Conservation (phyloP, 2,113 vertebrate species). For the Rhabdornis inornatus region DNA sequence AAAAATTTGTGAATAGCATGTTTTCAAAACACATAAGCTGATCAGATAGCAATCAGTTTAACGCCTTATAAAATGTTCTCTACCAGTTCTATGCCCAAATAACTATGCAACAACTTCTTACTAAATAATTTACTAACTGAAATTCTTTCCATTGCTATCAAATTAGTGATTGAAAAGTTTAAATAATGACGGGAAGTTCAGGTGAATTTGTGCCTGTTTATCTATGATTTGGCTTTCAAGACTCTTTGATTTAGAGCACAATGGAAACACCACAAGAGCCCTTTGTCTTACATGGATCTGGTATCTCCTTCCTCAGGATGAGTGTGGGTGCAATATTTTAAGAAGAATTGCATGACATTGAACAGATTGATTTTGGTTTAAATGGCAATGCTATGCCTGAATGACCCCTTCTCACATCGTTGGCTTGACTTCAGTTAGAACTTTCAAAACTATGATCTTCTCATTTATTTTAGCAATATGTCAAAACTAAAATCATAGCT, state of each 20-base stretch:
- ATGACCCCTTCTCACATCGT: neutral
- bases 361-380: neutral
- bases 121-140: neutral
- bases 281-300: neutral
- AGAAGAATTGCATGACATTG: neutral
- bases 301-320: neutral
- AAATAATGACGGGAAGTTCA: neutral
- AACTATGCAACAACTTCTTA: neutral
- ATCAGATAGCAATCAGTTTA: neutral
- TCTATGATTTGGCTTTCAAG: neutral
- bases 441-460: neutral
- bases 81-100: rapidly evolving
- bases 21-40: neutral
- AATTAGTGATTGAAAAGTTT: neutral
- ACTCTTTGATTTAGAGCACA: neutral
- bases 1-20: rapidly evolving
- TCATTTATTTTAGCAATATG: neutral
- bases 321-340: neutral
- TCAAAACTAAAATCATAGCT: neutral
- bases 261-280: neutral
- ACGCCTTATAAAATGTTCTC: neutral
- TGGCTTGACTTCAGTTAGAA: neutral
- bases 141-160: neutral
- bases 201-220: neutral
- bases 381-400: neutral